These are phyloP conservation scores for Garra rufa DNA, from an alignment of 2,113 vertebrate genomes.

Conservation along the genomic window DNA sequence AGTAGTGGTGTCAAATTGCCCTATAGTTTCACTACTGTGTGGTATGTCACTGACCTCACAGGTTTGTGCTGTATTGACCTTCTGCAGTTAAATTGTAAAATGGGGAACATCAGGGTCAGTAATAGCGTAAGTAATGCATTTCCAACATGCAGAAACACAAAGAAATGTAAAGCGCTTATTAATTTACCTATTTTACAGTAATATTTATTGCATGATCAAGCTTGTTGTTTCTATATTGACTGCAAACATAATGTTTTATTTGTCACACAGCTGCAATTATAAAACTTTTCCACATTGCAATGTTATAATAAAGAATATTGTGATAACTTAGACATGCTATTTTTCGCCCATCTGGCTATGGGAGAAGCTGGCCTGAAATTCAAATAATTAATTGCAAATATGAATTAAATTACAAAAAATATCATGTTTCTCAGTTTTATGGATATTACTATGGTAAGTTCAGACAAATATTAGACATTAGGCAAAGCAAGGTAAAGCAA, in stretches of 20 bases:
- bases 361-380: background rate
- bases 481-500: no score
- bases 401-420: background rate
- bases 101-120: background rate
- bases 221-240: background rate
- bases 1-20: background rate
- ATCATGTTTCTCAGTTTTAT: background rate
- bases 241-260: background rate
- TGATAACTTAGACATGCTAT: background rate
- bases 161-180: background rate
- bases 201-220: background rate
- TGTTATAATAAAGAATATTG: background rate
- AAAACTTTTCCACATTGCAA: background rate
- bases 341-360: background rate
- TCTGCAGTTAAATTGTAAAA: background rate
- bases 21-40: background rate
- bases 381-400: background rate
- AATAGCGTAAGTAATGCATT: background rate
- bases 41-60: conserved; percentile 17
- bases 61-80: background rate
- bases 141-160: background rate
- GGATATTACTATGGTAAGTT: background rate
- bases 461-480: background rate
- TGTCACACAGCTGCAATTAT: background rate
- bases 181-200: background rate